phyloP scores from a whole-genome alignment of 2,113 vertebrate species.

The Morone saxatilis region DNA sequence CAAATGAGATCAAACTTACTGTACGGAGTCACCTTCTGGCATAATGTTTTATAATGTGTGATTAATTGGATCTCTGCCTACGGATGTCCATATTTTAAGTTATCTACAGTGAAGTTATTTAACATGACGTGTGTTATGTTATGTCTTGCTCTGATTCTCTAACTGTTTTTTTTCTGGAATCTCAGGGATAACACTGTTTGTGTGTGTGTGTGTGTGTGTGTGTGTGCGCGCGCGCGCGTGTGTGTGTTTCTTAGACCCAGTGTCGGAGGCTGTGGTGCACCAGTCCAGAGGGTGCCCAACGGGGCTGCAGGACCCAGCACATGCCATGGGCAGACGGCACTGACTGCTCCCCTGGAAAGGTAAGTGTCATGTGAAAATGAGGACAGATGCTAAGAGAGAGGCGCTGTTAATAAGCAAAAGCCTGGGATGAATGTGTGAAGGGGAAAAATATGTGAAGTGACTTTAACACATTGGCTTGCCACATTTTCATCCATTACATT shows the following conservation, averaged over 20 bases:
- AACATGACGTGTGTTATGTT: background rate
- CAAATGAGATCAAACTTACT: conserved; percentile 7
- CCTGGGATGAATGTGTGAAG: background rate
- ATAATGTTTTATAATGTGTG: conserved; percentile 14
- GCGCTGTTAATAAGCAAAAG: background rate
- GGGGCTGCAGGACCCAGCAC: conserved; percentile 96
- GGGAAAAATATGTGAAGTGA: background rate
- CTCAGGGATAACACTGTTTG: conserved; percentile 26
- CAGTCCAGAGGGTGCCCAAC: conserved; percentile 91
- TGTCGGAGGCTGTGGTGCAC: conserved; percentile 97
- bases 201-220: conserved; percentile 24
- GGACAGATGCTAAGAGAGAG: background rate
- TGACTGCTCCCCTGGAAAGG: conserved; percentile 95
- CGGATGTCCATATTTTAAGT: background rate
- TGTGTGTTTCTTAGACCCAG: conserved; percentile 88
- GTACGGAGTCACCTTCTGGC: conserved; percentile 9
- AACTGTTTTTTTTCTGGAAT: background rate
- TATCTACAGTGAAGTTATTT: conserved; percentile 17
- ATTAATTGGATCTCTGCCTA: conserved; percentile 14
- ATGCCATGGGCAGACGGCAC: conserved; percentile 99
- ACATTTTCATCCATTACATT: conserved; percentile 21
- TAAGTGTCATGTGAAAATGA: conserved; percentile 56
- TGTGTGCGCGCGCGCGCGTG: background rate
- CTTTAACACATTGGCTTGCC: background rate
- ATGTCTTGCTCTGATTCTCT: background rate